phyloP scores from a whole-genome alignment of 2,888 invertebrate genomes.

The Zelleria hepariella region DNA sequence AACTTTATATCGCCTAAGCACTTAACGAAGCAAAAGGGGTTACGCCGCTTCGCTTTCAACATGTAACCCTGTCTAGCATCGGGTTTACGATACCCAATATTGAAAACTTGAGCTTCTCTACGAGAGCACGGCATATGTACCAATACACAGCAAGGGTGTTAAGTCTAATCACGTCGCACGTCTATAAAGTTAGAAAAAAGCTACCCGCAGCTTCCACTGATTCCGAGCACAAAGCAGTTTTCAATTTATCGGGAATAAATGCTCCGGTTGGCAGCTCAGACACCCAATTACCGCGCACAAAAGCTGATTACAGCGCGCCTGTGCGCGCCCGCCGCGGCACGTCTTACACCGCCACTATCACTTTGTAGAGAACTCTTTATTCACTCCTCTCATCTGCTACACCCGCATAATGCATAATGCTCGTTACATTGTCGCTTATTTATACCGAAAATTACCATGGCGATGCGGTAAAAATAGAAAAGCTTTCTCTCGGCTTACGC shows the following conservation, averaged over 20 bases:
- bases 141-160: background rate
- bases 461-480: background rate
- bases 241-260: constrained; percentile 71
- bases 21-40: background rate
- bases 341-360: background rate
- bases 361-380: background rate
- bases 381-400: background rate
- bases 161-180: constrained; percentile 17
- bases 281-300: constrained; percentile 70
- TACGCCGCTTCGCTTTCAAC: background rate
- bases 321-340: background rate
- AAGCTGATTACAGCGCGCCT: constrained; percentile 60
- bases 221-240: constrained; percentile 65
- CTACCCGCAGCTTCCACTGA: constrained; percentile 49
- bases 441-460: background rate
- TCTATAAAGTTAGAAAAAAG: constrained; percentile 34
- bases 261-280: constrained; percentile 70
- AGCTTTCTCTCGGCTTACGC: background rate
- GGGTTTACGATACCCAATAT: background rate
- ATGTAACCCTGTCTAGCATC: too few species aligned
- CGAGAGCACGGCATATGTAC: background rate
- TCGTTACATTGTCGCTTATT: background rate
- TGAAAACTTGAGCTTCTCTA: background rate
- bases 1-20: background rate
- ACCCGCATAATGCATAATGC: background rate